Evolutionary conservation across 2,888 invertebrate species (phyloP).

Genomic region (Globia sparganii): DNA sequence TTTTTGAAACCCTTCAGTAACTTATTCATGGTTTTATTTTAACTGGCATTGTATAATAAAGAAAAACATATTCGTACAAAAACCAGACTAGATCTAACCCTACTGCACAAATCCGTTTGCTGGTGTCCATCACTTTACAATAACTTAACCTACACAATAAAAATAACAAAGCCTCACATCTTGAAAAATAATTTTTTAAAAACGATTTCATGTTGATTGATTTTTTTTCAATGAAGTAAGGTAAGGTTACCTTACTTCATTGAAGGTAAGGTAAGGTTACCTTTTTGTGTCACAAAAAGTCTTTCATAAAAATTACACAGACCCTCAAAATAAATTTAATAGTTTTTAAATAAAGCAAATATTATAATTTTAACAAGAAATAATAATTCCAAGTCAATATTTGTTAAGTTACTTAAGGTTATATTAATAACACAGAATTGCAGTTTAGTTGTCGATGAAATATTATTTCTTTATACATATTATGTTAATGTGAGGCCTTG

Average conservation of each 20-base stretch:
- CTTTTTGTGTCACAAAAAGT: no score
- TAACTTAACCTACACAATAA: slow-evolving; percentile 43
- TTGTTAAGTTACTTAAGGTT: slow-evolving; percentile 19
- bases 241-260: no score
- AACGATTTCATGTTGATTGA: neutral
- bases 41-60: slow-evolving; percentile 29
- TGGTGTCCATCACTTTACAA: slow-evolving; percentile 31
- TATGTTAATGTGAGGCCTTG: slow-evolving; percentile 56
- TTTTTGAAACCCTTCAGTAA: slow-evolving; percentile 30
- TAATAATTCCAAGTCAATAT: slow-evolving; percentile 18
- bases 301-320: neutral
- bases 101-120: slow-evolving; percentile 27
- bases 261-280: no score
- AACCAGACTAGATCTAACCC: slow-evolving; percentile 51
- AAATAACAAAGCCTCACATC: slow-evolving; percentile 50
- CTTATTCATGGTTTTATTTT: slow-evolving; percentile 1
- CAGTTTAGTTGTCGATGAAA: slow-evolving; percentile 30
- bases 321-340: neutral
- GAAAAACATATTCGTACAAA: slow-evolving; percentile 29
- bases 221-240: neutral
- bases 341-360: neutral
- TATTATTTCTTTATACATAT: slow-evolving; percentile 44
- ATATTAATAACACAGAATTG: slow-evolving; percentile 23
- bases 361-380: slow-evolving; percentile 8
- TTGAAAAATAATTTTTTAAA: neutral